phyloP scores from a whole-genome alignment of 1,140 invertebrate genomes.

The Meloidogyne chitwoodi region DNA sequence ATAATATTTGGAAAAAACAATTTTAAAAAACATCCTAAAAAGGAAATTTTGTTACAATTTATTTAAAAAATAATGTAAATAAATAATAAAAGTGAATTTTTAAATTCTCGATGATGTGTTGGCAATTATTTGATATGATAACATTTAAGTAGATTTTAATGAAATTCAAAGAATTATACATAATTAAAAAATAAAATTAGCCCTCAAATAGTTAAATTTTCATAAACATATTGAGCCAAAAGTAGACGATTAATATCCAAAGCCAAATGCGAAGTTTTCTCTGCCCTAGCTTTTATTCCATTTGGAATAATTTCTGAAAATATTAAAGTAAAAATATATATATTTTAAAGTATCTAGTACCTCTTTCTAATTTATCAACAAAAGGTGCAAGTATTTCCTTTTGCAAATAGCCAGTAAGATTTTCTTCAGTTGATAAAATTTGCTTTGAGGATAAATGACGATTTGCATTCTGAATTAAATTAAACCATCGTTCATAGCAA shows the following conservation, averaged over 20 bases:
- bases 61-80: no score
- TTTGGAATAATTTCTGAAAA: neutral
- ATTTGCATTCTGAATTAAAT: neutral
- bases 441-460: neutral
- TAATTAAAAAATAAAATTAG: no score
- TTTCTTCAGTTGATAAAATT: neutral
- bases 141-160: no score
- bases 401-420: neutral
- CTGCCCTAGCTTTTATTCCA: slow-evolving; percentile 4
- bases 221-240: slow-evolving; percentile 18
- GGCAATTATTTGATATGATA: neutral
- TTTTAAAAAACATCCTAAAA: no score
- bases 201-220: slow-evolving; percentile 2
- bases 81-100: no score
- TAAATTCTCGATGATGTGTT: no score
- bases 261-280: slow-evolving; percentile 7
- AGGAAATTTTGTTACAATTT: no score
- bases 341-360: no score
- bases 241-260: slow-evolving; percentile 11
- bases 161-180: no score
- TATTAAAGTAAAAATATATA: no score
- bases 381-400: neutral
- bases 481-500: neutral
- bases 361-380: neutral
- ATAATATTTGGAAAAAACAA: no score